Evolutionary conservation across 1,140 invertebrate genomes (phyloP), one percentile per base, ranked within the genome.

Genomic region (Lordiphosa clarofinis): DNA sequence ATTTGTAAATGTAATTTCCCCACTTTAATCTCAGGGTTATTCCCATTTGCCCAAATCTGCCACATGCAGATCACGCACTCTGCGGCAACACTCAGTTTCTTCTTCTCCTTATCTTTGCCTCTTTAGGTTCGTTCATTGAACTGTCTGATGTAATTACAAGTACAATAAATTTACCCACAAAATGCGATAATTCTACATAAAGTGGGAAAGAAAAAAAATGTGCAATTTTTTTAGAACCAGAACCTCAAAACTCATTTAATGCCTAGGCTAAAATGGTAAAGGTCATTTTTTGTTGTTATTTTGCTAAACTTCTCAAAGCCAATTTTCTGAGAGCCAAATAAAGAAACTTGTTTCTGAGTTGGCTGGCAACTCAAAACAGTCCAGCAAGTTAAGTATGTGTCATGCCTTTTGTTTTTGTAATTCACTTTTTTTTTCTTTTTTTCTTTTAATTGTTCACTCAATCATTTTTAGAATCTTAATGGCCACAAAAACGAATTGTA

Each of bases 271-370:
- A 67, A 71, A 71, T 71, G 67, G 57, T 71, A 71, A 71, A 71
- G 67, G 67, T 67, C 63, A 46, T 33, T 46, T 31, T 31, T 13
- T 31, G 24, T 31, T 33, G 6, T 31, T 8, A 5, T 46, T 46
- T 31, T 33, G 43, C 9, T 8, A 24, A 46, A 24, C 43, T 46
- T 46, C 43, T 66, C 56, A 70, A 61, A 61, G 62, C 62, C 57
- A 60, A 46, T 31, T 46, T 56, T 48, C 15, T 52, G 56, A 61
- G 62, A 50, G 15, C 67, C 67, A 71, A 67, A 71, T 62, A 67
- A 21, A 62, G 67, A 67, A 71, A 71, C 67, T 71, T 67, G 67
- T 71, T 71, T 28, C n/a, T 71, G 42, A 53, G 49, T 46, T 52
- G 21, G 15, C 46, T 13, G 31, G 4, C 21, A 24, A 24, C 21